Conservation (phyloP, 2,113 vertebrate species). For the Pristiophorus japonicus region DNA sequence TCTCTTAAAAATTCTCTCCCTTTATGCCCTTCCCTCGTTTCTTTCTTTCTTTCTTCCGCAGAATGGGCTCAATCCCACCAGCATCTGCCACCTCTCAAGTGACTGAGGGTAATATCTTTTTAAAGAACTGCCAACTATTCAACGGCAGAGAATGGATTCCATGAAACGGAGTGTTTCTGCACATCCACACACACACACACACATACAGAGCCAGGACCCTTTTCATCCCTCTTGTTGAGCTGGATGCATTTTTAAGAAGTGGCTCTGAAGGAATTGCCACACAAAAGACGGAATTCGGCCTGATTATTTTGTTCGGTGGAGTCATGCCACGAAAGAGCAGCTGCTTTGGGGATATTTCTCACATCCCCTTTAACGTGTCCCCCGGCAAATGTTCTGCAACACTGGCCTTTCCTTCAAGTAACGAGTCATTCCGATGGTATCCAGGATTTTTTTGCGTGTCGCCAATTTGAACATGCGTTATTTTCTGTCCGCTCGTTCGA, state of each 20-base stretch:
- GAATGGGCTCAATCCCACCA: conserved; percentile 54
- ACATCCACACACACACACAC: conserved; percentile 40
- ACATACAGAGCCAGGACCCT: conserved; percentile 42
- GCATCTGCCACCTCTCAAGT: conserved; percentile 71
- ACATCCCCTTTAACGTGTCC: too few species aligned
- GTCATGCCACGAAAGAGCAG: conserved; percentile 43
- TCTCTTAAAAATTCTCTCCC: conserved; percentile 41
- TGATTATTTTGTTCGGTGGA: conserved; percentile 52
- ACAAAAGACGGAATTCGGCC: conserved; percentile 47
- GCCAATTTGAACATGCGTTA: background rate
- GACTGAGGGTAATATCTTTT: conserved; percentile 54
- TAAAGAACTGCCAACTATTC: conserved; percentile 50
- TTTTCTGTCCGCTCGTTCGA: too few species aligned
- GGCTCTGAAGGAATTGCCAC: conserved; percentile 46
- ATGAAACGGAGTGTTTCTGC: conserved; percentile 48
- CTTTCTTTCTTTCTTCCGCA: conserved; percentile 45
- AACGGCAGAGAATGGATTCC: conserved; percentile 50
- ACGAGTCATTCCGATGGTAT: background rate
- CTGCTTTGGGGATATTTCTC: conserved; percentile 45
- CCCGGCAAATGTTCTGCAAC: background rate
- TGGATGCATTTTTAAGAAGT: conserved; percentile 47
- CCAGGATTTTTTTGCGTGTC: background rate
- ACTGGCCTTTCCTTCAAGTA: background rate
- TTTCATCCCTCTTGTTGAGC: conserved; percentile 45
- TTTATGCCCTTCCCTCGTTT: conserved; percentile 43